A percentile compares a stretch with the other conserved stretches of the same genome.
Evolutionary conservation across 2,888 invertebrate species (phyloP).

Genomic region (Aproaerema taeniolella): DNA sequence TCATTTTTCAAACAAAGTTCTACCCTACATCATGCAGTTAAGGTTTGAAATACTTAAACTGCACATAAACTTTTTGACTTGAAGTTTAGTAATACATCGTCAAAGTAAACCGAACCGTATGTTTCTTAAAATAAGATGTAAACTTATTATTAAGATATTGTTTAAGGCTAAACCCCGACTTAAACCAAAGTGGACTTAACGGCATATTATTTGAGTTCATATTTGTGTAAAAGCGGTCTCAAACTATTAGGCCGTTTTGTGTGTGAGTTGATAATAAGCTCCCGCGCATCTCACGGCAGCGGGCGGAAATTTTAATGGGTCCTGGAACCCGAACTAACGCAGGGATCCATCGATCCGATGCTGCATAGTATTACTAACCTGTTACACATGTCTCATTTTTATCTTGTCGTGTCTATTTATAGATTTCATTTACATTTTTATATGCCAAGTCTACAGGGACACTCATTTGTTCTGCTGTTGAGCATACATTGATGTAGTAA

Average conservation of each 20-base stretch:
- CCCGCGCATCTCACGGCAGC: slow-evolving; percentile 61
- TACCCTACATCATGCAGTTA: slow-evolving; percentile 17
- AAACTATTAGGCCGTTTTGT: slow-evolving; percentile 30
- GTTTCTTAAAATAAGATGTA: no score
- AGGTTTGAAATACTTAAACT: slow-evolving; percentile 19
- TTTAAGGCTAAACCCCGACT: no score
- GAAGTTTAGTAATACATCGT: slow-evolving; percentile 17
- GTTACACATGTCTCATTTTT: slow-evolving; percentile 10
- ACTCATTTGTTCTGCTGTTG: no score
- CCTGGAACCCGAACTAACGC: slow-evolving; percentile 72
- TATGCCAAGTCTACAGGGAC: no score
- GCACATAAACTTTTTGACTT: slow-evolving; percentile 6
- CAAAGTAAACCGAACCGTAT: slow-evolving; percentile 37
- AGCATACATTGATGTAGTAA: no score
- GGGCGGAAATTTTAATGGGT: slow-evolving; percentile 76
- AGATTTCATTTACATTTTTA: no score
- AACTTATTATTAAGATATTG: no score
- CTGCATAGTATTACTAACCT: slow-evolving; percentile 37
- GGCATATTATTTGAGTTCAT: no score
- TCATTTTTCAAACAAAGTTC: slow-evolving; percentile 18
- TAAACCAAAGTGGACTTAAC: no score
- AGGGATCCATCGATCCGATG: slow-evolving; percentile 65
- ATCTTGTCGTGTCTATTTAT: no score
- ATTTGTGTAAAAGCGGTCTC: no score
- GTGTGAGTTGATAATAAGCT: slow-evolving; percentile 35